Conservation (phyloP, 2,113 vertebrate genomes). For the Megatriorchis doriae region DNA sequence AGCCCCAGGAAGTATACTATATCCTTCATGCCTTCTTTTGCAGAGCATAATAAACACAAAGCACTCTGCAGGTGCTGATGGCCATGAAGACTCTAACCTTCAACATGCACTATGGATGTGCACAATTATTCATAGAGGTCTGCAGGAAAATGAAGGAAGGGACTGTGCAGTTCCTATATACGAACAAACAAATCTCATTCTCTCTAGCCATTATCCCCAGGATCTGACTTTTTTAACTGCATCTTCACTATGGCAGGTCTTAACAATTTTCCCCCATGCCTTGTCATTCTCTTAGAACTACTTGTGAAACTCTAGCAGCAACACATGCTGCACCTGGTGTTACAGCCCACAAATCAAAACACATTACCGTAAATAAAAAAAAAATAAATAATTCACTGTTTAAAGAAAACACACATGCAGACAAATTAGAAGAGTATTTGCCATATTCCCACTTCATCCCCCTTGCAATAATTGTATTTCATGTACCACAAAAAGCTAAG, state of each 20-base stretch:
- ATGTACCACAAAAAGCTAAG: slow-evolving; percentile 15
- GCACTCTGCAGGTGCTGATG: not conserved
- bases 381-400: not conserved
- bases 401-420: not conserved
- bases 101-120: rapidly evolving
- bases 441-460: not conserved
- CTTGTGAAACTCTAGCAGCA: not conserved
- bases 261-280: not conserved
- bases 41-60: not conserved
- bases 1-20: not conserved
- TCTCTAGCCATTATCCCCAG: not conserved
- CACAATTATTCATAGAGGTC: not conserved
- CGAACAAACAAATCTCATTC: not conserved
- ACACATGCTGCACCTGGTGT: not conserved
- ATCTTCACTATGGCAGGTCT: not conserved
- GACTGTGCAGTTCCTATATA: not conserved
- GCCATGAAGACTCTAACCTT: not conserved
- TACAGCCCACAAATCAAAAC: not conserved
- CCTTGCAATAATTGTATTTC: slow-evolving; percentile 14
- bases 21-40: not conserved
- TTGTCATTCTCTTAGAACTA: not conserved
- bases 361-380: not conserved
- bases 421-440: not conserved
- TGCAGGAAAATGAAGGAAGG: not conserved
- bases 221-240: not conserved